A percentile compares a stretch with the other conserved stretches of the same genome.
These are phyloP conservation scores for Chaenocephalus aceratus DNA, from an alignment of 2,113 vertebrate species.

Conservation along the genomic window DNA sequence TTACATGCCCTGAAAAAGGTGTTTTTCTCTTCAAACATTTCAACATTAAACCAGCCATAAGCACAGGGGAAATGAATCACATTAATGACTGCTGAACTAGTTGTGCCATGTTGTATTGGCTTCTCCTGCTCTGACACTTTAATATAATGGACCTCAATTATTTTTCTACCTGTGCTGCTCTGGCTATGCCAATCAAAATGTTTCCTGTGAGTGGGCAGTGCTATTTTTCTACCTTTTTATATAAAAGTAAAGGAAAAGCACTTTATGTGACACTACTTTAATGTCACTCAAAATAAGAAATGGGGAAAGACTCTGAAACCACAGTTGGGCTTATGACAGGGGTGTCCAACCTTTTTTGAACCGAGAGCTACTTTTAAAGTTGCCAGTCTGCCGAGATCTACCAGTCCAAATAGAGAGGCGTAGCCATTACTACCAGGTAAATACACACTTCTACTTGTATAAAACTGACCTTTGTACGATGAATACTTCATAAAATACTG, in stretches of 20 bases:
- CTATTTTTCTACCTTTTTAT: neutral
- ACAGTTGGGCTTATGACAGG: neutral
- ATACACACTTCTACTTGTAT: no score
- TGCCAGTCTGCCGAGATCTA: no score
- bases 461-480: no score
- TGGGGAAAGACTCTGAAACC: neutral
- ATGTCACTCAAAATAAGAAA: neutral
- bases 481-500: no score
- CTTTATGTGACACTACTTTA: neutral
- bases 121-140: conserved; percentile 16
- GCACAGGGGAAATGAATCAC: conserved; percentile 1
- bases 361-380: no score
- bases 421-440: no score
- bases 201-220: neutral
- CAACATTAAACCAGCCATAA: neutral
- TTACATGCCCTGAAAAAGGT: neutral
- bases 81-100: conserved; percentile 7
- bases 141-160: conserved; percentile 19
- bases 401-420: no score
- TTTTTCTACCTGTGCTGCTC: neutral
- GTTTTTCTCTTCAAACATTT: neutral
- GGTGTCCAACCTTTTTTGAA: no score
- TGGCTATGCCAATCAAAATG: neutral
- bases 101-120: neutral
- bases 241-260: neutral